Evolutionary conservation across 2,888 invertebrate species (phyloP).

Genomic region (Tanypteryx hageni): DNA sequence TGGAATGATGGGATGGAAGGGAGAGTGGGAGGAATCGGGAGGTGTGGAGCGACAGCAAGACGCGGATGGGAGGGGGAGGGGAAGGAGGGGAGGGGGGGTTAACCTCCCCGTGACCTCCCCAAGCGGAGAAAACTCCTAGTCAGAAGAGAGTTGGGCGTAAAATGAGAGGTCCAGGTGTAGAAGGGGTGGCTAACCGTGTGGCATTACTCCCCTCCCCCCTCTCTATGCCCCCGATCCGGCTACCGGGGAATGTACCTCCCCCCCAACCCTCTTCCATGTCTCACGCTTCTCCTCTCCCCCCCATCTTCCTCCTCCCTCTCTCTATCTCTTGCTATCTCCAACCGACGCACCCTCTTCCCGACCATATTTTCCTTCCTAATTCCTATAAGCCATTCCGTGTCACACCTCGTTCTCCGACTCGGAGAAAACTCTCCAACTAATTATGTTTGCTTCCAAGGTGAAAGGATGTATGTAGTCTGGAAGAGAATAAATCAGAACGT

Average conservation of each 20-base stretch:
- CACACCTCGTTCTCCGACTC: not conserved
- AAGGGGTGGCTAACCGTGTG: not conserved
- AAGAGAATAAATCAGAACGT: no score
- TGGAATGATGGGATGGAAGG: no score
- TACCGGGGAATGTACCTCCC: not conserved
- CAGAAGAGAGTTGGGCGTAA: not conserved
- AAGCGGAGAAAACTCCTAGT: conserved; percentile 16
- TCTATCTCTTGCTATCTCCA: no score
- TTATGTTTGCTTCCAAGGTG: no score
- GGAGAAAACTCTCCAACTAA: no score
- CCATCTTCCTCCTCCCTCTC: not conserved
- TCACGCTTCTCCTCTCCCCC: not conserved
- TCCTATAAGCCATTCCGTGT: not conserved
- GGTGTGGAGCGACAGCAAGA: not conserved
- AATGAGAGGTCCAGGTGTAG: not conserved
- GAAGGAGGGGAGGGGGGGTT: not conserved
- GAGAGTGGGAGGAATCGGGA: not conserved
- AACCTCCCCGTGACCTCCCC: conserved; percentile 26
- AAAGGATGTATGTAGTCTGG: no score
- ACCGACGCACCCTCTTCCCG: no score
- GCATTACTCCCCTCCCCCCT: not conserved
- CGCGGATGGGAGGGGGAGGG: not conserved
- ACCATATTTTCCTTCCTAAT: not conserved
- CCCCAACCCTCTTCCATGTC: not conserved
- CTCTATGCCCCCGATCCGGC: not conserved